Base-by-base conservation (phyloP, 2,888 invertebrate species). In the Digitonthophagus gazella region DNA sequence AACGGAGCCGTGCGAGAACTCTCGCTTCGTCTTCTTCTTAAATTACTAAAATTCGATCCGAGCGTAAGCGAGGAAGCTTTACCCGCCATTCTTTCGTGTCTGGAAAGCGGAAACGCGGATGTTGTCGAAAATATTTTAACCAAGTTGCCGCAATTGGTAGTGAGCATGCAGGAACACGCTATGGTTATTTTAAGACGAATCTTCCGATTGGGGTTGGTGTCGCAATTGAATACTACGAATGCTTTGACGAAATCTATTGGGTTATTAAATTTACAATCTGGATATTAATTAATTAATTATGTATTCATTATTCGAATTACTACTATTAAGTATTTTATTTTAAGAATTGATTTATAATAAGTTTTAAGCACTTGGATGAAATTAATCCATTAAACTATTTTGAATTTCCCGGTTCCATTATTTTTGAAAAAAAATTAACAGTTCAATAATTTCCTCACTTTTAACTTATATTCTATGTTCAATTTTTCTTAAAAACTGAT, bases 131-230 rank as follows among this genome's bases (percentile, higher is more conserved):
- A 92, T 0, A 91, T 93, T 20, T 85, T 97, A 61, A 94, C 94
- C 73, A 90, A 90, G 80, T 84, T 97, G 64, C 91, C 95, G 0
- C 96, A 96, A 77, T 89, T 96, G 72, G 87, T 92, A 66, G 86
- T 93, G 8, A 90, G 95, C 72, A 87, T 93, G 85, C 95, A 93
- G 84, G 97, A 96, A 82, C 90, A 93, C 81, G 93, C 95, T 0
- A 86, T 90, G 67, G 87, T 90, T 66, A 86, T 97, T 65, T 86
- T 97, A 75, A 88, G 90, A 78, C 89, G 90, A 71, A 93, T 93
- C 0, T 97, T 97, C 83, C 89, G 90, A 73, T 85, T 96, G 58
- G 96, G 95, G 2, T 88, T 95, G 70, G 88, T 88, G 73, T 91
- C 92, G 3, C 90, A 92, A 69, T 86, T 93, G 68, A 93, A 93